Conservation (phyloP, 2,797 vertebrate species). For the Kryptolebias ocellatus region DNA sequence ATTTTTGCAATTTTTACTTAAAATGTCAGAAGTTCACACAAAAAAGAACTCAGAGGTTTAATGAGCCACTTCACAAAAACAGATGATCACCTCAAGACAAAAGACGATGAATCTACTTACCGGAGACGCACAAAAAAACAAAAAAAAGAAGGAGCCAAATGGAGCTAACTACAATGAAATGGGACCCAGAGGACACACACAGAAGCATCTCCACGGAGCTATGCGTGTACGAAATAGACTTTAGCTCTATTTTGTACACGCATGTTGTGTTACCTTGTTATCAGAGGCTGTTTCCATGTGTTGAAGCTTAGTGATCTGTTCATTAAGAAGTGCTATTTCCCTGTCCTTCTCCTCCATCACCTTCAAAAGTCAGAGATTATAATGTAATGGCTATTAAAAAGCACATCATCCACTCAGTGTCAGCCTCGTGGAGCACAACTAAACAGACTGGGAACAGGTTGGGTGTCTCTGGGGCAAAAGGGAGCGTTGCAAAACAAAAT, state of each 20-base stretch:
- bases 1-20: not conserved
- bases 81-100: conserved; percentile 62
- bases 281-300: conserved; percentile 84
- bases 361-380: conserved; percentile 87
- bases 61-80: conserved; percentile 52
- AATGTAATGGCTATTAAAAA: conserved; percentile 79
- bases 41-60: conserved; percentile 64
- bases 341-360: conserved; percentile 91
- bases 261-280: conserved; percentile 87
- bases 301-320: conserved; percentile 89
- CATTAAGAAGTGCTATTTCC: conserved; percentile 89
- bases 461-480: not conserved
- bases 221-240: conserved; percentile 68
- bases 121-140: conserved; percentile 31
- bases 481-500: conserved; percentile 6
- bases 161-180: conserved; percentile 43
- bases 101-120: conserved; percentile 63
- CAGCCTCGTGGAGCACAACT: conserved; percentile 11
- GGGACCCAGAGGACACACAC: conserved; percentile 58
- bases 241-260: conserved; percentile 56
- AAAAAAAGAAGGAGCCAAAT: conserved; percentile 19
- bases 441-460: conserved; percentile 8
- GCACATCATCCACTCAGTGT: conserved; percentile 25
- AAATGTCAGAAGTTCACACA: not conserved
- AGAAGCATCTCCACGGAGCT: conserved; percentile 60